These are phyloP conservation scores for Lamprologus speciosus DNA, from an alignment of 2,113 vertebrate genomes.

Conservation along the genomic window DNA sequence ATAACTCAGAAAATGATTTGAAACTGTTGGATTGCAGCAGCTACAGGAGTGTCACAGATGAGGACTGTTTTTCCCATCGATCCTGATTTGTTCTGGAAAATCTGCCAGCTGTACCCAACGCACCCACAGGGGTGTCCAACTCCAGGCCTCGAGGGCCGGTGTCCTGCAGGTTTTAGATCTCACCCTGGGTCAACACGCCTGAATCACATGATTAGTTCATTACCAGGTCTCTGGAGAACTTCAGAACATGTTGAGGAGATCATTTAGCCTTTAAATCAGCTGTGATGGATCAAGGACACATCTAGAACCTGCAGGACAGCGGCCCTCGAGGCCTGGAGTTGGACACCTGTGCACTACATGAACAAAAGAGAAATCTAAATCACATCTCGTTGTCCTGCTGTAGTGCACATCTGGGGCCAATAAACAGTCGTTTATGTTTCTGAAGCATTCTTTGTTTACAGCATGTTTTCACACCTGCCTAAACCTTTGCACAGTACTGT, in stretches of 20 bases:
- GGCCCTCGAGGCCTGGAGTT: neutral
- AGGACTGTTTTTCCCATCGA: neutral
- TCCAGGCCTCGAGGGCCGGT: neutral
- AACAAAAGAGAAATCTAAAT: neutral
- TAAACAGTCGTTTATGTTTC: neutral
- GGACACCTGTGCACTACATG: fast-evolving
- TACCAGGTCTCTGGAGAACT: fast-evolving
- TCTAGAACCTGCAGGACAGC: fast-evolving
- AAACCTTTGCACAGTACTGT: neutral
- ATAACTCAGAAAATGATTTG: neutral
- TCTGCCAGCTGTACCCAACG: neutral
- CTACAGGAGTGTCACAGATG: neutral
- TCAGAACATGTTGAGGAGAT: fast-evolving
- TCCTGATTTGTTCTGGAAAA: neutral
- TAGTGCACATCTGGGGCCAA: neutral
- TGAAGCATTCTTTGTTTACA: neutral
- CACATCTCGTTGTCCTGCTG: neutral
- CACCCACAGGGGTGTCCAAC: fast-evolving
- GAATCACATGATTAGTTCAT: fast-evolving
- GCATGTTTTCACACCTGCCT: neutral
- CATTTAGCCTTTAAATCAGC: fast-evolving
- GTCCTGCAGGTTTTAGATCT: neutral
- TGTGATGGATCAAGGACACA: fast-evolving
- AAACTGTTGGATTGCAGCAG: fast-evolving
- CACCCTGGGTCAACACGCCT: fast-evolving